Conservation (phyloP, 2,797 vertebrate genomes). For the Catostomus latipinnis region DNA sequence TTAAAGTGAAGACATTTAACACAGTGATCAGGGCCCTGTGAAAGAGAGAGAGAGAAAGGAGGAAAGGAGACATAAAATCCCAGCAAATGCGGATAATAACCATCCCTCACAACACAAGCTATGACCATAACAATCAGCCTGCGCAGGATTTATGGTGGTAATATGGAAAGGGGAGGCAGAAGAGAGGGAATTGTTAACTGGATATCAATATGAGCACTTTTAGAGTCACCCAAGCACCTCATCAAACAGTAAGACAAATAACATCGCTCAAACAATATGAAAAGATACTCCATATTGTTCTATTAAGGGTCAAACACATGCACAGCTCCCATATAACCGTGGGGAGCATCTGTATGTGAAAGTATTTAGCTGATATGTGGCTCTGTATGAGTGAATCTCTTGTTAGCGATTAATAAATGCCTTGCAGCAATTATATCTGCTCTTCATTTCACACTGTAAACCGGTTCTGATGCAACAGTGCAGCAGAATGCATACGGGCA, state of each 20-base stretch:
- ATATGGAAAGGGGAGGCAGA: slow-evolving; percentile 70
- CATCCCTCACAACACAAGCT: slow-evolving; percentile 80
- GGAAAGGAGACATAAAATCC: slow-evolving; percentile 75
- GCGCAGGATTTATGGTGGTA: slow-evolving; percentile 79
- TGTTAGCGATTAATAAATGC: slow-evolving; percentile 67
- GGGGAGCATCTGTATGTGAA: slow-evolving; percentile 11
- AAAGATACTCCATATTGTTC: slow-evolving; percentile 15
- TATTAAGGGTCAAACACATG: slow-evolving; percentile 8
- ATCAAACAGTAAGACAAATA: slow-evolving; percentile 53
- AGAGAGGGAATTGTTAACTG: slow-evolving; percentile 35
- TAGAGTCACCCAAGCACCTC: slow-evolving; percentile 50
- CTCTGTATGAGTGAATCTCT: slow-evolving; percentile 53
- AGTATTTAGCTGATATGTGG: neutral
- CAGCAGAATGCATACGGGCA: slow-evolving; percentile 1
- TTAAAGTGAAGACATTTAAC: slow-evolving; percentile 89
- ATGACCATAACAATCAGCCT: slow-evolving; percentile 82
- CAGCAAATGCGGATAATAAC: slow-evolving; percentile 76
- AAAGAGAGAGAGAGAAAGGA: slow-evolving; percentile 19
- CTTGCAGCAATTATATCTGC: slow-evolving; percentile 57
- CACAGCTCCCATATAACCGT: neutral
- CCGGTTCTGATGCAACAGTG: slow-evolving; percentile 34
- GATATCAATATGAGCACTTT: slow-evolving; percentile 55
- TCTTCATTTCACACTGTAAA: slow-evolving; percentile 43
- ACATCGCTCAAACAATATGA: slow-evolving; percentile 14
- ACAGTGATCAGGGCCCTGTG: slow-evolving; percentile 90